Conservation (phyloP, 2,888 invertebrate genomes). For the Anticlea derivata region DNA sequence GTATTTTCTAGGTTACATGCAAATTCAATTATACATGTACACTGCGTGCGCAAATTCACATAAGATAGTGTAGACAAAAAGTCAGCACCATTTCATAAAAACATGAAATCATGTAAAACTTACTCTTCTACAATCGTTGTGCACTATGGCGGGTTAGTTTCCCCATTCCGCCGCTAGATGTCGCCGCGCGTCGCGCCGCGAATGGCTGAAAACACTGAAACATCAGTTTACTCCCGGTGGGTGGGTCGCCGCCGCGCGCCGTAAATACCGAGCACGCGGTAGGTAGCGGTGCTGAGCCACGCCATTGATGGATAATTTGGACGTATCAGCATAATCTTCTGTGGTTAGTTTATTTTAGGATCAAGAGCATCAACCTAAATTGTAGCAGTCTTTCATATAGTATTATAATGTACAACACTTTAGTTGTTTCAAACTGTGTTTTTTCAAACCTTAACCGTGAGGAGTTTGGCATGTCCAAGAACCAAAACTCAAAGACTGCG, state of each 20-base stretch:
- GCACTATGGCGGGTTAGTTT: slow-evolving; percentile 17
- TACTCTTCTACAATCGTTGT: slow-evolving; percentile 1
- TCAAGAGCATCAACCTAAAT: neutral
- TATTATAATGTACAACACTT: no score
- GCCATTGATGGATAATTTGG: slow-evolving; percentile 17
- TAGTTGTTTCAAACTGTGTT: no score
- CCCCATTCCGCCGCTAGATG: slow-evolving; percentile 46
- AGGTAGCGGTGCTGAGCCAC: neutral
- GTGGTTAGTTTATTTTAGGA: neutral
- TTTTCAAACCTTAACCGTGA: no score
- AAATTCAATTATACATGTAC: no score
- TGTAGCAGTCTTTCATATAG: no score
- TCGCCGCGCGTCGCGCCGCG: slow-evolving; percentile 34
- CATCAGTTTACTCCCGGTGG: slow-evolving; percentile 29
- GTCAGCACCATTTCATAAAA: no score
- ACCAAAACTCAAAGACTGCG: no score
- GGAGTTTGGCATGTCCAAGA: no score
- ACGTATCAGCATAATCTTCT: slow-evolving; percentile 4
- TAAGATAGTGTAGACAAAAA: no score
- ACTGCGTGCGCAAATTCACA: no score
- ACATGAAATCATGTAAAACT: neutral
- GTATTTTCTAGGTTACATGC: no score
- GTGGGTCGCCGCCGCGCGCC: slow-evolving; percentile 6
- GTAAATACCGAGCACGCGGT: neutral
- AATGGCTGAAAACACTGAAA: slow-evolving; percentile 45